Percentiles rank a stretch among this genome's conserved stretches.
phyloP scores from a whole-genome alignment of 2,888 invertebrate genomes.

The Brachypalpus laphriformis region DNA sequence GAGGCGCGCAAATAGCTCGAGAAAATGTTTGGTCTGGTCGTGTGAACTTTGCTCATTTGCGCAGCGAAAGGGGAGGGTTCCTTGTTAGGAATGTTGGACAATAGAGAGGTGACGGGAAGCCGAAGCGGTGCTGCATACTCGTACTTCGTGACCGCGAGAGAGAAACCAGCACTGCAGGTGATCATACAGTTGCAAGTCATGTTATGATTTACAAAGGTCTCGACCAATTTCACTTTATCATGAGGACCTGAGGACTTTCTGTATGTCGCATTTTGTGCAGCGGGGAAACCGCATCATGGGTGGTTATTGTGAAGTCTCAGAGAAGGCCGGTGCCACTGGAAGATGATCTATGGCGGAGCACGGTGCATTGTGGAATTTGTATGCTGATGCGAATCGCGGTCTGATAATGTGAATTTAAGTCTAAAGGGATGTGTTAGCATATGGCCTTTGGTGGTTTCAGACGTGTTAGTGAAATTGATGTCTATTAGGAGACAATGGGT shows the following conservation, averaged over 20 bases:
- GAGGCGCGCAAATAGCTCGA: slow-evolving; percentile 14
- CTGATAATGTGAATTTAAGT: slow-evolving; percentile 2
- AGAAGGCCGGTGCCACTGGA: slow-evolving; percentile 44
- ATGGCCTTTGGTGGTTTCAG: background rate
- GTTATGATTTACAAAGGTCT: slow-evolving; percentile 73
- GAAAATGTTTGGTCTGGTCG: slow-evolving; percentile 57
- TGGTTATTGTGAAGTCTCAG: slow-evolving; percentile 45
- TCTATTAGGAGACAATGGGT: background rate
- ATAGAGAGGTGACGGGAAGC: background rate
- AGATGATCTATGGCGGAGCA: slow-evolving; percentile 52
- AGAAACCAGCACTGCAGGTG: slow-evolving; percentile 68
- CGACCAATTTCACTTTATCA: slow-evolving; percentile 68
- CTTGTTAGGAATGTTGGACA: slow-evolving; percentile 37
- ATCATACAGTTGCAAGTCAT: slow-evolving; percentile 67
- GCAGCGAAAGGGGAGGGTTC: slow-evolving; percentile 33
- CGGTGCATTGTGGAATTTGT: slow-evolving; percentile 35
- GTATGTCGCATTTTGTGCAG: slow-evolving; percentile 13
- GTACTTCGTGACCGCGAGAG: slow-evolving; percentile 61
- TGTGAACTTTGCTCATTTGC: slow-evolving; percentile 65
- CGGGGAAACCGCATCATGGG: slow-evolving; percentile 56
- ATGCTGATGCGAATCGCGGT: slow-evolving; percentile 24
- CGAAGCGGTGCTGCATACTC: background rate
- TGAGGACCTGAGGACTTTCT: slow-evolving; percentile 31
- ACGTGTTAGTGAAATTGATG: background rate
- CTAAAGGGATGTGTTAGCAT: slow-evolving; percentile 3